Percentiles rank a stretch among this genome's conserved stretches.
phyloP scores from a whole-genome alignment of 2,113 vertebrate species.

The Pangasianodon gigas region DNA sequence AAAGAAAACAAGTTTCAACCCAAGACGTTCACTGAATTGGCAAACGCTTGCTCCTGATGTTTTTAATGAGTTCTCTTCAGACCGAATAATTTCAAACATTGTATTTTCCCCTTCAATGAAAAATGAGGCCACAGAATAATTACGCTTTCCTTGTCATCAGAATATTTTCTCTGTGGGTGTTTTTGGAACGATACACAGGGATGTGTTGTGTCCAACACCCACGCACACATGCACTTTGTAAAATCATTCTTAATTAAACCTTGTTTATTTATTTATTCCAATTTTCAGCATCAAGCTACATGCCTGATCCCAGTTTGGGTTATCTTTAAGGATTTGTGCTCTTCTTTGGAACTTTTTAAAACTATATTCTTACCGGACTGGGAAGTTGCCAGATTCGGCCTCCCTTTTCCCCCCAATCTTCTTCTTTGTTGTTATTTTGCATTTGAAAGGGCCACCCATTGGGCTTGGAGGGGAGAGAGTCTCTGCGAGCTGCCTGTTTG shows the following conservation, averaged over 20 bases:
- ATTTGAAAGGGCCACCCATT: slow-evolving; percentile 63
- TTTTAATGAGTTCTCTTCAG: slow-evolving; percentile 47
- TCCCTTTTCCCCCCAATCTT: slow-evolving; percentile 32
- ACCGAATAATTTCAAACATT: slow-evolving; percentile 26
- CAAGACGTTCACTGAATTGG: slow-evolving; percentile 31
- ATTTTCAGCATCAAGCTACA: not conserved
- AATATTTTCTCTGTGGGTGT: slow-evolving; percentile 35
- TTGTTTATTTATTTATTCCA: slow-evolving; percentile 22
- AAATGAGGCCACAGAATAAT: slow-evolving; percentile 47
- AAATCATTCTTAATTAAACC: slow-evolving; percentile 26
- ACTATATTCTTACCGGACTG: slow-evolving; percentile 48
- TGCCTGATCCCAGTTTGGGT: not conserved
- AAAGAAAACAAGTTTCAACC: slow-evolving; percentile 30
- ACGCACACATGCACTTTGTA: not conserved
- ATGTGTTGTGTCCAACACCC: not conserved
- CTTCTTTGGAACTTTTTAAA: slow-evolving; percentile 45
- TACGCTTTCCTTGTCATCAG: slow-evolving; percentile 40
- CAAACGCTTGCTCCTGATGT: slow-evolving; percentile 36
- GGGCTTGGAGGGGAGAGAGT: slow-evolving; percentile 55
- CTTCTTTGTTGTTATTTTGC: slow-evolving; percentile 55
- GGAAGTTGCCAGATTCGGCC: slow-evolving; percentile 48
- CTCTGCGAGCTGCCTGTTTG: slow-evolving; percentile 48
- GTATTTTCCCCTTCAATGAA: slow-evolving; percentile 26
- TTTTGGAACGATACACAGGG: slow-evolving; percentile 1
- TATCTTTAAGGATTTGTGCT: slow-evolving; percentile 17